Base-by-base conservation (phyloP, 2,113 vertebrate genomes). In the Pyxicephalus adspersus region DNA sequence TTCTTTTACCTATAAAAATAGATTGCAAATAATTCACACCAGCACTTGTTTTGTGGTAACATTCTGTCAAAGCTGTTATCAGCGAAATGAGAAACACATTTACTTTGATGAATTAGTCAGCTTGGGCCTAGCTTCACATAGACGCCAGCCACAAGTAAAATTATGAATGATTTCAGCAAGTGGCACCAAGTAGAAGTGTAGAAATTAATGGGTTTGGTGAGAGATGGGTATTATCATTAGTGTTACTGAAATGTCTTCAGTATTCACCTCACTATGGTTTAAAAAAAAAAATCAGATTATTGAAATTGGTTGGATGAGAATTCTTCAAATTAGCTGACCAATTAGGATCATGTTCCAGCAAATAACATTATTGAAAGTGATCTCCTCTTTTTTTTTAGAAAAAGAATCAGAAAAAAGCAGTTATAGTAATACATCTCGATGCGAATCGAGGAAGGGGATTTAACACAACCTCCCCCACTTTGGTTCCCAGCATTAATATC, bases 401-500 rank as follows among this genome's bases (percentile, higher is more conserved):
- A 60, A 25, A 57, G 23, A 68, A 55, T 29, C 26, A 55, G 60
- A 60, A 58, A 61, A 29, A 22, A 28, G 18, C 54, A 34, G 64
- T 22, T 68, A n/a, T n/a, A 57, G 28, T 50, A 68, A 64, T 72
- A 71, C 83, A 84, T 26, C 86, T 85, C 87, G 87, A 86, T 23
- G 7, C 20, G 60, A 28, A 29, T 50, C 38, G 45, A 23, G 23
- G 34, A 58, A 18, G 34, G 85, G 86, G 25, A 45, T 23, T 87
- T 86, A 88, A 88, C 84, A 83, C 87, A 88, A 80, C 80, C 85
- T 85, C 84, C 84, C 65, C 84, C 38, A 45, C 85, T 19, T 60
- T 86, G 26, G 22, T 57, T 78, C 89, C 89, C 84, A 87, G 77
- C 87, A 87, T 89, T 89, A 85, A 78, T 88, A 85, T 91, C 90